phyloP scores from a whole-genome alignment of 2,888 invertebrate genomes.

The Pterobdella sp. region DNA sequence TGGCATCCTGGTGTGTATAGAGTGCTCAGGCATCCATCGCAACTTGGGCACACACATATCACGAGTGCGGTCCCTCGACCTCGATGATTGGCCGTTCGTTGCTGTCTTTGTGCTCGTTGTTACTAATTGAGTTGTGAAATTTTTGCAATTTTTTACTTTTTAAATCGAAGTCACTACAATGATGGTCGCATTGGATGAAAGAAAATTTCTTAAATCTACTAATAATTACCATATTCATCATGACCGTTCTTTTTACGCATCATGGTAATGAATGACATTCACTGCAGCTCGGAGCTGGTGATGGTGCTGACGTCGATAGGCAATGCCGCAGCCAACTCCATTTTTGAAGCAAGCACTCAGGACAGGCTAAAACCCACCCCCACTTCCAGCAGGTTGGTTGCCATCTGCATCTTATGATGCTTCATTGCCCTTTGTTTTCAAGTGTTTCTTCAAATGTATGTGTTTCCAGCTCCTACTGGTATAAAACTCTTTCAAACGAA shows the following conservation, averaged over 20 bases:
- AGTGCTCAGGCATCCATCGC: constrained; percentile 90
- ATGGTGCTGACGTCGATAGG: constrained; percentile 29
- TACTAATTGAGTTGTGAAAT: background rate
- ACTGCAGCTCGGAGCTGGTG: constrained; percentile 32
- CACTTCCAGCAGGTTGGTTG: constrained; percentile 30
- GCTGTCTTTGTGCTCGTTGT: background rate
- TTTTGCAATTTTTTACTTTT: constrained; percentile 8
- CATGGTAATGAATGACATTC: too few species aligned
- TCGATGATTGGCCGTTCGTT: constrained; percentile 77
- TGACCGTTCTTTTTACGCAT: background rate
- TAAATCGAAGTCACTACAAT: too few species aligned
- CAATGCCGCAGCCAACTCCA: constrained; percentile 31
- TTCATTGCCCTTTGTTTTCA: too few species aligned
- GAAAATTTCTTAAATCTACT: background rate
- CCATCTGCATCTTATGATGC: too few species aligned
- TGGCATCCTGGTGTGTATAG: constrained; percentile 89
- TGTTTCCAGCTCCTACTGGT: too few species aligned
- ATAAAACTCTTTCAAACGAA: too few species aligned
- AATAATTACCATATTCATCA: background rate
- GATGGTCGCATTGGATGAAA: too few species aligned
- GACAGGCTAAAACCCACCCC: constrained; percentile 23
- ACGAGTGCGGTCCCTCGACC: constrained; percentile 80
- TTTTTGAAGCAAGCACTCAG: constrained; percentile 30
- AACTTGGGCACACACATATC: constrained; percentile 94
- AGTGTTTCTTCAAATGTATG: too few species aligned